Percentiles rank a stretch among this genome's conserved stretches.
These are phyloP conservation scores for Magallana nippona DNA, from an alignment of 2,888 invertebrate genomes.

Conservation along the genomic window DNA sequence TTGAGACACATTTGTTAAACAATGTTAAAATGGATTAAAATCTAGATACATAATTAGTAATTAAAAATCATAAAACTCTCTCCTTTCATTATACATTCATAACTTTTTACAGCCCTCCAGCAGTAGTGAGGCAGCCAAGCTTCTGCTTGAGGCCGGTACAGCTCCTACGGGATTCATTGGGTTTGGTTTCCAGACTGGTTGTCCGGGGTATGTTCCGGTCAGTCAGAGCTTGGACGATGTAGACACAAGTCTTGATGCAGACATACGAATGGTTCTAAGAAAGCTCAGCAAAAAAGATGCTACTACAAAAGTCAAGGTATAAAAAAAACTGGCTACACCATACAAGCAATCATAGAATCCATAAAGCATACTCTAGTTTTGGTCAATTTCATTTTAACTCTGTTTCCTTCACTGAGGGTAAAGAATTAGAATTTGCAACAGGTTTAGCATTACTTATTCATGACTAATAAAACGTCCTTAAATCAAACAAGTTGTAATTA, in stretches of 20 bases:
- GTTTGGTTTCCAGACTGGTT: constrained; percentile 84
- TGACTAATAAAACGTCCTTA: too few species aligned
- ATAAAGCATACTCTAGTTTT: background rate
- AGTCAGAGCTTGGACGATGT: constrained; percentile 82
- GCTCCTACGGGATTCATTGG: constrained; percentile 84
- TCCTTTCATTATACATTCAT: too few species aligned
- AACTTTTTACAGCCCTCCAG: constrained; percentile 88
- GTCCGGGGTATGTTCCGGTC: constrained; percentile 83
- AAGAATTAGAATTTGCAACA: too few species aligned
- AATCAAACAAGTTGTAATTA: too few species aligned
- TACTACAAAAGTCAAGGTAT: constrained; percentile 91
- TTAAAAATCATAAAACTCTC: too few species aligned
- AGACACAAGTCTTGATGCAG: constrained; percentile 85
- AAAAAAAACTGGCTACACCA: too few species aligned
- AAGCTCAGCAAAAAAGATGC: constrained; percentile 95
- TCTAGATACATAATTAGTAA: too few species aligned
- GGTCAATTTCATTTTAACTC: background rate
- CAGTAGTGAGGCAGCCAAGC: constrained; percentile 91
- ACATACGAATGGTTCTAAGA: constrained; percentile 89
- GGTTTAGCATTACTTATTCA: too few species aligned
- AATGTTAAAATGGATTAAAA: too few species aligned
- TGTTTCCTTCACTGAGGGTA: background rate
- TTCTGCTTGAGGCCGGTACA: constrained; percentile 83
- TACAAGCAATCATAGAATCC: too few species aligned
- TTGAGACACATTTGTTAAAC: too few species aligned